These are phyloP conservation scores for Bombyx huttoni DNA, from an alignment of 2,888 invertebrate species.

Conservation along the genomic window DNA sequence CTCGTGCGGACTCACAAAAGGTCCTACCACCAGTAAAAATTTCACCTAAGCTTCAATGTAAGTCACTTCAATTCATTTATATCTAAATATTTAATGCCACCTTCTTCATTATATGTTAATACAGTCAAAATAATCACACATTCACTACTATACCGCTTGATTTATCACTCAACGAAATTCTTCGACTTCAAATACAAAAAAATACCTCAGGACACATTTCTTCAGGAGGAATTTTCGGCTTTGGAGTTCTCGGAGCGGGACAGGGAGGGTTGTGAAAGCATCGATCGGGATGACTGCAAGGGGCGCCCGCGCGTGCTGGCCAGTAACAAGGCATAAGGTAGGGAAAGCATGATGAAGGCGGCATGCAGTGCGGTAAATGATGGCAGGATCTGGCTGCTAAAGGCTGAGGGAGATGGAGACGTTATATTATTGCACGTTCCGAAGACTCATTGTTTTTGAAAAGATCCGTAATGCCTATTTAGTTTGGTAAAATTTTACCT, in stretches of 20 bases:
- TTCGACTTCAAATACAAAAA: background rate
- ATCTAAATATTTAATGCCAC: no score
- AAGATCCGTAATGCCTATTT: no score
- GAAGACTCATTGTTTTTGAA: no score
- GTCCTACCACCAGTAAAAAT: no score
- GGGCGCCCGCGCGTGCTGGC: slow-evolving; percentile 46
- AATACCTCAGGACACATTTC: slow-evolving; percentile 21
- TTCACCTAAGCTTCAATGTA: no score
- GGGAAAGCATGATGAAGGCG: slow-evolving; percentile 48
- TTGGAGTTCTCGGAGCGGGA: slow-evolving; percentile 23
- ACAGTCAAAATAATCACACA: no score
- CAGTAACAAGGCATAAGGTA: slow-evolving; percentile 60
- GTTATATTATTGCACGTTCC: no score
- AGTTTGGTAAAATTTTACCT: slow-evolving; percentile 16
- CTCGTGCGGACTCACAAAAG: no score
- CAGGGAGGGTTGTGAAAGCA: slow-evolving; percentile 64
- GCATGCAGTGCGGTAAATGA: slow-evolving; percentile 44
- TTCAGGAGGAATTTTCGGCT: slow-evolving; percentile 11
- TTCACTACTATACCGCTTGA: no score
- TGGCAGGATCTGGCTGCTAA: slow-evolving; percentile 38
- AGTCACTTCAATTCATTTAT: no score
- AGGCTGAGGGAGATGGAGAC: slow-evolving; percentile 25
- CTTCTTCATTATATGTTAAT: no score
- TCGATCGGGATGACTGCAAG: slow-evolving; percentile 35
- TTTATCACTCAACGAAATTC: background rate